These are phyloP conservation scores for Axea sp. DNA, from an alignment of 2,888 invertebrate species.

Conservation along the genomic window DNA sequence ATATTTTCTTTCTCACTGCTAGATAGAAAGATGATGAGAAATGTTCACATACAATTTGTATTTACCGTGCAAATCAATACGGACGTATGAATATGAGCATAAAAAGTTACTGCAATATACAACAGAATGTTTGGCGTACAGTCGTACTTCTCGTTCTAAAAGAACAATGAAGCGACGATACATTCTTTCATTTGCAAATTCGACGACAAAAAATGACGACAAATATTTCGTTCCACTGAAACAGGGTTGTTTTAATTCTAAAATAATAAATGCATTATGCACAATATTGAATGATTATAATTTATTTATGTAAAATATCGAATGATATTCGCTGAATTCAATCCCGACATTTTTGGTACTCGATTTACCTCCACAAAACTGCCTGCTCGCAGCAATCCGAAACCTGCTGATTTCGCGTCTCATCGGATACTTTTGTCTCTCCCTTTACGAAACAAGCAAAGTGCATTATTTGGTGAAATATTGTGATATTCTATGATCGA, in stretches of 20 bases:
- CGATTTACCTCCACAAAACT: conserved; percentile 16
- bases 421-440: conserved; percentile 47
- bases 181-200: conserved; percentile 21
- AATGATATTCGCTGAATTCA: conserved; percentile 7
- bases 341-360: conserved; percentile 10
- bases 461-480: conserved; percentile 1
- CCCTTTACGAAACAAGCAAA: conserved; percentile 21
- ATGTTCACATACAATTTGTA: conserved; percentile 16
- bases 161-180: conserved; percentile 10
- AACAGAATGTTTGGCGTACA: neutral
- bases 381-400: conserved; percentile 29
- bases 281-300: too few species aligned
- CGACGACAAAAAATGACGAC: too few species aligned
- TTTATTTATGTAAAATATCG: too few species aligned
- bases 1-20: too few species aligned
- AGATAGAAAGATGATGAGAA: conserved; percentile 11
- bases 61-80: conserved; percentile 52
- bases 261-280: too few species aligned
- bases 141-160: conserved; percentile 5
- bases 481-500: neutral
- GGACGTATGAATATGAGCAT: conserved; percentile 33
- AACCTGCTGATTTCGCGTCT: conserved; percentile 62
- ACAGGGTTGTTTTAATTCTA: too few species aligned
- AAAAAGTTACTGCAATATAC: conserved; percentile 27
- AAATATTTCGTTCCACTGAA: too few species aligned